phyloP scores from a whole-genome alignment of 2,888 invertebrate species.

The Prosopocoilus inquinatus region DNA sequence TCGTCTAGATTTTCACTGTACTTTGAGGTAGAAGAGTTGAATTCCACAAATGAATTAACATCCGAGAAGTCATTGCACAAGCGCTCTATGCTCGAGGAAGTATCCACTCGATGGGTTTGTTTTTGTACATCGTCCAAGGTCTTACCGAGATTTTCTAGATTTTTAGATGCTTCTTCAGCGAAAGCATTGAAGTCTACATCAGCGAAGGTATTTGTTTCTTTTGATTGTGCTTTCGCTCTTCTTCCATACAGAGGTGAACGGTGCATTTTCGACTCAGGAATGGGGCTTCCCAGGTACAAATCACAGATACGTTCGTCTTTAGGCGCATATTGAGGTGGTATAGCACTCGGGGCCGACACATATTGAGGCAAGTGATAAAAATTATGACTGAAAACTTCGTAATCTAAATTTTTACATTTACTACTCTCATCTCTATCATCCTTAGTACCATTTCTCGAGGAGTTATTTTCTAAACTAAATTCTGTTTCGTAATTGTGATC shows the following conservation, averaged over 20 bases:
- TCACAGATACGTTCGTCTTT: slow-evolving; percentile 39
- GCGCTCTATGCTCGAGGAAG: slow-evolving; percentile 34
- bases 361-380: slow-evolving; percentile 40
- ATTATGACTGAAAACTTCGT: slow-evolving; percentile 36
- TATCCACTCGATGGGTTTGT: neutral
- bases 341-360: slow-evolving; percentile 38
- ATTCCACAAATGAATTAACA: slow-evolving; percentile 9
- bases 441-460: neutral
- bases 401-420: slow-evolving; percentile 28
- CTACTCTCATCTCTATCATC: slow-evolving; percentile 20
- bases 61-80: slow-evolving; percentile 36
- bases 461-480: slow-evolving; percentile 18
- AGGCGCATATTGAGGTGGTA: slow-evolving; percentile 40
- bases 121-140: slow-evolving; percentile 15
- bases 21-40: slow-evolving; percentile 25
- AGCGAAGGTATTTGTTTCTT: slow-evolving; percentile 13
- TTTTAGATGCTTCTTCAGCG: slow-evolving; percentile 17
- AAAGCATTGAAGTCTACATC: slow-evolving; percentile 20
- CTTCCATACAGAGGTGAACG: slow-evolving; percentile 40
- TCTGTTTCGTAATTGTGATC: slow-evolving; percentile 27
- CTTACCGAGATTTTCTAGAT: slow-evolving; percentile 12
- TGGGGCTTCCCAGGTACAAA: slow-evolving; percentile 38
- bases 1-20: slow-evolving; percentile 35
- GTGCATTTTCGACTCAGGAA: slow-evolving; percentile 26
- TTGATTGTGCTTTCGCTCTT: slow-evolving; percentile 24